A percentile compares a stretch with the other conserved stretches of the same genome.
Evolutionary conservation across 2,888 invertebrate species (phyloP).

Genomic region (Drosophila paranaensis): DNA sequence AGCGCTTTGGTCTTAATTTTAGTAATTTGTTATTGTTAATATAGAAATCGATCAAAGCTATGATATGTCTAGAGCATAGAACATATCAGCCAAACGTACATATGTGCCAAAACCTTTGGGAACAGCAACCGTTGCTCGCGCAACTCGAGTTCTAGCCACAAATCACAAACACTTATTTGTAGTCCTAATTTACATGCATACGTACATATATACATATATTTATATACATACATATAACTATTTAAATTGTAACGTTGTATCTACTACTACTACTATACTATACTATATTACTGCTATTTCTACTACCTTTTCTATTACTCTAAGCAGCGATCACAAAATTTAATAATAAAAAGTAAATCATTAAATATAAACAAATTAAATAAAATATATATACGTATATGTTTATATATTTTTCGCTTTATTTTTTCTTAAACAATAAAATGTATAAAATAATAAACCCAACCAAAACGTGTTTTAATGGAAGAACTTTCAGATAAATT

Average conservation of each 20-base stretch:
- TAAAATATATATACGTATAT: background rate
- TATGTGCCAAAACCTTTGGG: slow-evolving; percentile 68
- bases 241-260: slow-evolving; percentile 55
- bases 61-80: slow-evolving; percentile 11
- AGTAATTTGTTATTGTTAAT: slow-evolving; percentile 78
- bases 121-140: slow-evolving; percentile 25
- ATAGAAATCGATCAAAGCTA: slow-evolving; percentile 59
- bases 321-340: slow-evolving; percentile 52
- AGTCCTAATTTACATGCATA: slow-evolving; percentile 50
- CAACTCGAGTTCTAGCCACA: slow-evolving; percentile 28
- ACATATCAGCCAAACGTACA: slow-evolving; percentile 24
- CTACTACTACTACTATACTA: slow-evolving; percentile 36
- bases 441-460: background rate
- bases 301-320: slow-evolving; percentile 44
- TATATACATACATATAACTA: slow-evolving; percentile 37
- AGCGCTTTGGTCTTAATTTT: slow-evolving; percentile 68
- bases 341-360: slow-evolving; percentile 34
- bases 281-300: slow-evolving; percentile 35
- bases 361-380: slow-evolving; percentile 47
- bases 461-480: background rate
- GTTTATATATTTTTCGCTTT: background rate
- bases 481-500: background rate
- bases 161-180: slow-evolving; percentile 50
- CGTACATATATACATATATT: background rate
- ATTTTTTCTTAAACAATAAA: background rate